Base-by-base conservation (phyloP, 2,113 vertebrate genomes). In the Daboia siamensis region DNA sequence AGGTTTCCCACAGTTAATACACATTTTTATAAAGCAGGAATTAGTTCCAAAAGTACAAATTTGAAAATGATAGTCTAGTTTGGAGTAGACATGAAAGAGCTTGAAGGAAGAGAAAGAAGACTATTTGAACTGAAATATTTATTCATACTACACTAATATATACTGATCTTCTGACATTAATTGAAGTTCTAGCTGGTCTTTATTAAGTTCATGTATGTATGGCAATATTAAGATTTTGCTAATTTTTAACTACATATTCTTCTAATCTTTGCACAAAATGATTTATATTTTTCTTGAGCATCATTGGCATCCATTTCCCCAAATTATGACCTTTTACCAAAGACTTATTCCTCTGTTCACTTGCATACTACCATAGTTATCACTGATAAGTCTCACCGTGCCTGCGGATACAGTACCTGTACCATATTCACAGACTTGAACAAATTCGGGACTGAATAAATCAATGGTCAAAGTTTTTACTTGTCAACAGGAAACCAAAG, bases 201-300 rank as follows among this genome's bases (percentile, higher is more conserved):
- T 0, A 87, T 93, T 94, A 95, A 94, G 91, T 95, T 95, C 85
- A 57, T 89, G 80, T 94, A 94, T 0, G 86, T 95, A 94, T 0
- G 0, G 57, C 0, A 0, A 90, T 87, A 88, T 3, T 95, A 91
- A 92, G 2, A 94, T 39, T 94, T 86, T 88, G 87, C 95, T 94
- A 95, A 94, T n/a, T 55, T 95, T 94, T 93, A 91, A 95, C 90
- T 96, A n/a, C 88, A 0, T 24, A 87, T 88, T 39, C 44, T 95
- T 93, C 96, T 91, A 94, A 56, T 29, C 33, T 91, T 39, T 90
- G 92, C 89, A 90, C 88, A 69, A 89, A 93, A 94, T 80, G 93
- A 89, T 86, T 88, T 93, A 80, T 0, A 0, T 93, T 95, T 94
- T 95, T 94, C 91, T 33, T 26, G 56, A 90, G 44, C 91, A 93